These are phyloP conservation scores for Tachina lurida DNA, from an alignment of 2,888 invertebrate genomes.

Conservation along the genomic window DNA sequence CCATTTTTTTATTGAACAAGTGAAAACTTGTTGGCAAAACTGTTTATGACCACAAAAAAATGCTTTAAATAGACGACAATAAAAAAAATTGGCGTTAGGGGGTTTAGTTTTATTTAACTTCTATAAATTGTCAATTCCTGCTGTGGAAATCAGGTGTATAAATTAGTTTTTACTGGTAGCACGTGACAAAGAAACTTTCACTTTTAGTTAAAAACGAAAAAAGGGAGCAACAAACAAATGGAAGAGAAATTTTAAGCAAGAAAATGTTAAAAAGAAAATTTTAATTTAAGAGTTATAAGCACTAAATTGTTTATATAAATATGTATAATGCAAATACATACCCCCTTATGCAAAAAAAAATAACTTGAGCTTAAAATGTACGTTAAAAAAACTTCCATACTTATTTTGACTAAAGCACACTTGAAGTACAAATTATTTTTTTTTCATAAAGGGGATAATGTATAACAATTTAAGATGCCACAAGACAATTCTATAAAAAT, in stretches of 20 bases:
- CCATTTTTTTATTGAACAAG: neutral
- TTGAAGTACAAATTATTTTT: no score
- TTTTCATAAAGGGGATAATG: no score
- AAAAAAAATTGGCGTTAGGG: conserved; percentile 36
- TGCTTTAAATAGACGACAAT: conserved; percentile 14
- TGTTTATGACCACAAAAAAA: conserved; percentile 54
- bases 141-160: conserved; percentile 55
- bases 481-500: no score
- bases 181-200: conserved; percentile 54
- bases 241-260: neutral
- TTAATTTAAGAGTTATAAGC: no score
- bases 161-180: conserved; percentile 62
- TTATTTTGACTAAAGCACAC: no score
- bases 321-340: neutral
- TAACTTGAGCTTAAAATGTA: no score
- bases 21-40: conserved; percentile 43
- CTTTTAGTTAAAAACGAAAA: neutral
- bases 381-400: no score
- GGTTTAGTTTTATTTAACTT: conserved; percentile 36
- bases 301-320: neutral
- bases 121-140: conserved; percentile 44
- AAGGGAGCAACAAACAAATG: neutral
- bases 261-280: neutral
- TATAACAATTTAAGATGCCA: no score
- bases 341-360: no score